Evolutionary conservation across 2,888 invertebrate species (phyloP), one percentile per base, ranked within the genome.

Genomic region (Drosophila melanosoma): DNA sequence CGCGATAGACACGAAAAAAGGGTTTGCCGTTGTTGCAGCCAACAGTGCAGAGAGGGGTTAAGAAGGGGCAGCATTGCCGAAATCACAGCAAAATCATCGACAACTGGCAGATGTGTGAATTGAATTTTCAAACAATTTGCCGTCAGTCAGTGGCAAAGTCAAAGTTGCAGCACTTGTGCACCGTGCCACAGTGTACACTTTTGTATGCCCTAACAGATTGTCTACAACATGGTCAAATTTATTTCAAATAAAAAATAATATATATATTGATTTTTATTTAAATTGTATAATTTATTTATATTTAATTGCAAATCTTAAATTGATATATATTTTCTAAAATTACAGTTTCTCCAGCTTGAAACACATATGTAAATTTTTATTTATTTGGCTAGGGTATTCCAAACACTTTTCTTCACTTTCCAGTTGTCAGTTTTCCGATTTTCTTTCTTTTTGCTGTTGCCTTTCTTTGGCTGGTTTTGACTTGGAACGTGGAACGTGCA

Each of bases 61-160:
- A 11, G 51, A 17, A 26, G 63, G 53, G 51, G 32, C 60, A 78
- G 26, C 64, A 36, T 74, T 76, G 79, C 78, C 80, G 54, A 90
- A 90, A 90, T 90, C 90, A 87, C 90, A 74, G 91, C 61, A 79
- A 85, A 89, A 86, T 86, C 90, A 91, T 85, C 90, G 91, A 89
- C 90, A 89, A 87, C 83, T 84, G 84, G 72, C 90, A 89, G 91
- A 91, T 90, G 91, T 90, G 90, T 90, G 90, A 87, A 90, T 91
- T 90, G 90, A 90, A 90, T 90, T 90, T 90, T 90, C 84, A 90
- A 90, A 91, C 90, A 87, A 90, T 89, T 90, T 81, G 59, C 83
- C 69, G 68, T 71, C 75, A 67, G 74, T 85, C 75, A 51, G 66
- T 64, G 51, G 72, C 73, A 72, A 77, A 76, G 73, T 68, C 78